A percentile compares a stretch with the other conserved stretches of the same genome.
Evolutionary conservation across 2,113 vertebrate genomes (phyloP).

Genomic region (Archocentrus centrarchus): DNA sequence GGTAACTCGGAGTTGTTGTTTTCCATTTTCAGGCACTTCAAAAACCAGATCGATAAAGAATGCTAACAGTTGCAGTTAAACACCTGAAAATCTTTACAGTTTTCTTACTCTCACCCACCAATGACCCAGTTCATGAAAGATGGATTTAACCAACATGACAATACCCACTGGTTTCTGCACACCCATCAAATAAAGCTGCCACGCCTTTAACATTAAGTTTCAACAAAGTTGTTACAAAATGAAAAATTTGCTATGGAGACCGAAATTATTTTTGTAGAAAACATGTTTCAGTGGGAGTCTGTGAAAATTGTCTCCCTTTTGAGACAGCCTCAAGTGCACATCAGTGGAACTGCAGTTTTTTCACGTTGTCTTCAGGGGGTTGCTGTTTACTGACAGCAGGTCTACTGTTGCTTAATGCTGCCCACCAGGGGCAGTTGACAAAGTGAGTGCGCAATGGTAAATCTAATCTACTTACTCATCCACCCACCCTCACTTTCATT

Average conservation of each 20-base stretch:
- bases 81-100: neutral
- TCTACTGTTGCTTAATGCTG: neutral
- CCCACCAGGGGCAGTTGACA: neutral
- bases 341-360: fast-evolving
- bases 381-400: neutral
- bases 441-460: neutral
- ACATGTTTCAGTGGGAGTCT: neutral
- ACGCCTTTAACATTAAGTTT: too few relatives aligned
- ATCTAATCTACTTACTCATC: neutral
- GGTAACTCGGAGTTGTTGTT: neutral
- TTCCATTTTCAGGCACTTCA: fast-evolving
- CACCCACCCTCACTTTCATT: neutral
- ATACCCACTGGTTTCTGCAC: neutral
- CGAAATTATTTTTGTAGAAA: neutral
- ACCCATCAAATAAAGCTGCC: neutral
- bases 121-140: neutral
- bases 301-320: neutral
- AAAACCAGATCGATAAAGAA: neutral
- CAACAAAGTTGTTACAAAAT: too few relatives aligned
- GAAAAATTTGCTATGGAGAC: neutral
- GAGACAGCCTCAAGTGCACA: neutral
- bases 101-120: neutral
- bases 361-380: too few relatives aligned
- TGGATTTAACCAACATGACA: neutral
- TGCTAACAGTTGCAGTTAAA: neutral